Evolutionary conservation across 2,797 vertebrate species (phyloP).

Genomic region (Bucorvus abyssinicus): DNA sequence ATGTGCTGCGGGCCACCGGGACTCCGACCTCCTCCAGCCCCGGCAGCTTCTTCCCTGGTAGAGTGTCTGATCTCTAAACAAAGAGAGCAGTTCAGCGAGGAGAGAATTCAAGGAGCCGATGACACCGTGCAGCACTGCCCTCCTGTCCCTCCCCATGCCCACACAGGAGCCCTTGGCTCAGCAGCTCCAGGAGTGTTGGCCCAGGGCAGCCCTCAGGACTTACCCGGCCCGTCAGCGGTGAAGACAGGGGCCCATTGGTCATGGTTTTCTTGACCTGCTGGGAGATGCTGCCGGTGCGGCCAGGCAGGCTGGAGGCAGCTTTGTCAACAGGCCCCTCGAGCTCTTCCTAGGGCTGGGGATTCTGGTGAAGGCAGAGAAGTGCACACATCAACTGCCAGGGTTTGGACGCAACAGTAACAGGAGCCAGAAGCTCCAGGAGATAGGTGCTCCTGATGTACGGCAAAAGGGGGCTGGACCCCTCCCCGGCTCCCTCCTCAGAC

Average conservation of each 20-base stretch:
- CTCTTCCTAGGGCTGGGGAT: constrained; percentile 86
- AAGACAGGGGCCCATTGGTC: constrained; percentile 76
- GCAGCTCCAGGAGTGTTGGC: not conserved
- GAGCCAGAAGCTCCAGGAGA: not conserved
- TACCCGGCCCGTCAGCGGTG: constrained; percentile 82
- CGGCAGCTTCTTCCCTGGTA: constrained; percentile 77
- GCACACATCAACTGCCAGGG: fast-evolving
- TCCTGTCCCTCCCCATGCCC: too few relatives aligned
- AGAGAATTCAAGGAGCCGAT: not conserved
- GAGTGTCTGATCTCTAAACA: constrained; percentile 79
- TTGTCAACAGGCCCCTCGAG: constrained; percentile 74
- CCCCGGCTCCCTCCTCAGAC: not conserved
- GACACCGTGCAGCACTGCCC: not conserved
- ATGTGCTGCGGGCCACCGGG: constrained; percentile 68
- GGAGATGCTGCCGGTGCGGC: constrained; percentile 62
- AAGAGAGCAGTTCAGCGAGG: not conserved
- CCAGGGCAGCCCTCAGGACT: not conserved
- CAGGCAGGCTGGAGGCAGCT: constrained; percentile 70
- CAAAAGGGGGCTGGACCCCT: not conserved
- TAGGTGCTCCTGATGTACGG: not conserved
- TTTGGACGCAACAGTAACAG: fast-evolving
- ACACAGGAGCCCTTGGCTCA: not conserved
- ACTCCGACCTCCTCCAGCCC: constrained; percentile 82
- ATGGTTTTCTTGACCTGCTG: constrained; percentile 78
- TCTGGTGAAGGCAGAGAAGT: constrained; percentile 60